Evolutionary conservation across 2,113 vertebrate genomes (phyloP).

Genomic region (Psophia crepitans): DNA sequence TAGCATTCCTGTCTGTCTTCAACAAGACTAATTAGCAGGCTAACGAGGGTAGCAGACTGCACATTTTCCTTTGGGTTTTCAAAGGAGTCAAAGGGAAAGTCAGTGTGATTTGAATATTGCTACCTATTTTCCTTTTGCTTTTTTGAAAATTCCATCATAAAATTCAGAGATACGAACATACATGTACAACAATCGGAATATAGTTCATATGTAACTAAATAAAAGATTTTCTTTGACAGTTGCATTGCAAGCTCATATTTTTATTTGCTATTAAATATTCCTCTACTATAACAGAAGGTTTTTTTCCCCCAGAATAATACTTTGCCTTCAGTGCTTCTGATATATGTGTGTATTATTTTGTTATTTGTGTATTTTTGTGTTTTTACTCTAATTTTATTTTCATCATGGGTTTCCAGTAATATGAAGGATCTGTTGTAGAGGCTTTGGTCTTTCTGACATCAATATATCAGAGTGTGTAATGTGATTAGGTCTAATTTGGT

Average conservation of each 20-base stretch:
- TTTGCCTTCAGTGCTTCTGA: not conserved
- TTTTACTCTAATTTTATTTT: not conserved
- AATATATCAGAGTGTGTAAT: not conserved
- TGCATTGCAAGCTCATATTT: not conserved
- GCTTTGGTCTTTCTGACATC: not conserved
- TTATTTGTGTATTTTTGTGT: not conserved
- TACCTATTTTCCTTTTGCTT: not conserved
- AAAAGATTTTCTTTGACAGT: not conserved
- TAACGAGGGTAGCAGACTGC: not conserved
- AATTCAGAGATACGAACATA: not conserved
- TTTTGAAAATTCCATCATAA: not conserved
- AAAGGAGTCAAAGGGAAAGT: not conserved
- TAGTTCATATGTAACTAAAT: not conserved
- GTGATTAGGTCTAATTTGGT: not conserved
- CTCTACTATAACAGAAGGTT: not conserved
- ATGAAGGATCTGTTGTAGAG: not conserved
- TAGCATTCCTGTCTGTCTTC: conserved; percentile 57
- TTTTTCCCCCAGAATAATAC: no score
- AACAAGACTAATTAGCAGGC: conserved; percentile 11
- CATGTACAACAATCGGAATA: not conserved
- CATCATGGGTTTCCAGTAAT: not conserved
- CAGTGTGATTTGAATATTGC: not conserved
- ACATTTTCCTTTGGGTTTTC: not conserved
- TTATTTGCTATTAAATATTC: not conserved
- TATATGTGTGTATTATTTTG: not conserved